phyloP scores from a whole-genome alignment of 2,797 vertebrate genomes.

The Smutsia temminckii region DNA sequence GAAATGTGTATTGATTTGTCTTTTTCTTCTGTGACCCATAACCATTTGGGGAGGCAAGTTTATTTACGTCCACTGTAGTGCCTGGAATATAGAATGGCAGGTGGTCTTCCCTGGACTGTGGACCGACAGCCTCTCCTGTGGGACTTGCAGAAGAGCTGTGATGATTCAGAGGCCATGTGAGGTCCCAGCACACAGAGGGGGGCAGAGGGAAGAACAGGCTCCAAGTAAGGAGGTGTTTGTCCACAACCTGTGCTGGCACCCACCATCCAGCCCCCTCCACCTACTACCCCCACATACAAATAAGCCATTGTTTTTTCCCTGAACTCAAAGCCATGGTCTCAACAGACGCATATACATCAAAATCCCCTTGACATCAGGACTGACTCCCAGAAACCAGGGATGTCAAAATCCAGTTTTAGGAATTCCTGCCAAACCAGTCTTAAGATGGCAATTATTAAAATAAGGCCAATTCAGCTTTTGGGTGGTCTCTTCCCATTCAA shows the following conservation, averaged over 20 bases:
- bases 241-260: accelerated
- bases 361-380: background rate
- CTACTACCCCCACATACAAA: background rate
- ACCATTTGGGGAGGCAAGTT: background rate
- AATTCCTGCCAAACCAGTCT: background rate
- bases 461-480: conserved; percentile 24
- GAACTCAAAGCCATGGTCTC: background rate
- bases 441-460: conserved; percentile 6
- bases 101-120: accelerated
- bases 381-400: background rate
- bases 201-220: background rate
- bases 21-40: conserved; percentile 46
- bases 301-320: background rate
- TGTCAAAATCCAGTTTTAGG: background rate
- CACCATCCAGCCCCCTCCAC: background rate
- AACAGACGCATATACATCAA: background rate
- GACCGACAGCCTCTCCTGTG: background rate
- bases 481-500: conserved; percentile 27
- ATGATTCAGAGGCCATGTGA: background rate
- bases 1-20: background rate
- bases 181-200: background rate
- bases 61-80: background rate
- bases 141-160: background rate
- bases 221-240: background rate
- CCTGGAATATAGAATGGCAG: background rate